Conservation (phyloP, 1,140 invertebrate genomes). For the Prorops nasuta region DNA sequence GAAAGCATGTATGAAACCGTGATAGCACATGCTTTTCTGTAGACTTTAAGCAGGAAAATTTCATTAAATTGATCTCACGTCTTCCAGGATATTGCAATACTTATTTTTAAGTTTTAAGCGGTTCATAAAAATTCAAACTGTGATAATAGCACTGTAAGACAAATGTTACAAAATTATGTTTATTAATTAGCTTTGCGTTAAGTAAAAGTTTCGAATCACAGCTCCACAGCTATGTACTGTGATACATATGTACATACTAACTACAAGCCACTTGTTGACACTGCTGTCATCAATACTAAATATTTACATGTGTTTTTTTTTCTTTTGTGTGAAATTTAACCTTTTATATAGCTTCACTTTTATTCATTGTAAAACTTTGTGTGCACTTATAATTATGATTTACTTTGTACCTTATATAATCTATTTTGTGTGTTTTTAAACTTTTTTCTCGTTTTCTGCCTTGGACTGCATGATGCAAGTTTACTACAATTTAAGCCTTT, state of each 20-base stretch:
- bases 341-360: slow-evolving; percentile 14
- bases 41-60: slow-evolving; percentile 1
- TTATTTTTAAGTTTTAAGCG: slow-evolving; percentile 7
- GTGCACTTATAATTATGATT: slow-evolving; percentile 22
- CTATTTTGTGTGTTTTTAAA: slow-evolving; percentile 19
- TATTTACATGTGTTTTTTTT: slow-evolving; percentile 2
- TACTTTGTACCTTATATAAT: slow-evolving; percentile 5
- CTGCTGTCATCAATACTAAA: no score
- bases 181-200: slow-evolving; percentile 20
- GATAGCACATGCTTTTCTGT: slow-evolving; percentile 19
- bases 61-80: slow-evolving; percentile 15
- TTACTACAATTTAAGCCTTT: slow-evolving; percentile 26
- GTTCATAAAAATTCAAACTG: neutral
- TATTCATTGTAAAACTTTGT: slow-evolving; percentile 13
- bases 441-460: no score
- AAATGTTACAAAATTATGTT: slow-evolving; percentile 27
- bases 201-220: slow-evolving; percentile 28
- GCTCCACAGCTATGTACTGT: slow-evolving; percentile 53
- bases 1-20: slow-evolving; percentile 23
- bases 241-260: slow-evolving; percentile 39
- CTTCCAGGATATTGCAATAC: slow-evolving; percentile 20
- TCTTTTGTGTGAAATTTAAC: slow-evolving; percentile 1
- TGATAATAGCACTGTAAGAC: neutral
- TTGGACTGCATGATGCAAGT: slow-evolving; percentile 33
- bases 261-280: no score